phyloP scores from a whole-genome alignment of 1,140 invertebrate species.

The Neodiprion virginianus region DNA sequence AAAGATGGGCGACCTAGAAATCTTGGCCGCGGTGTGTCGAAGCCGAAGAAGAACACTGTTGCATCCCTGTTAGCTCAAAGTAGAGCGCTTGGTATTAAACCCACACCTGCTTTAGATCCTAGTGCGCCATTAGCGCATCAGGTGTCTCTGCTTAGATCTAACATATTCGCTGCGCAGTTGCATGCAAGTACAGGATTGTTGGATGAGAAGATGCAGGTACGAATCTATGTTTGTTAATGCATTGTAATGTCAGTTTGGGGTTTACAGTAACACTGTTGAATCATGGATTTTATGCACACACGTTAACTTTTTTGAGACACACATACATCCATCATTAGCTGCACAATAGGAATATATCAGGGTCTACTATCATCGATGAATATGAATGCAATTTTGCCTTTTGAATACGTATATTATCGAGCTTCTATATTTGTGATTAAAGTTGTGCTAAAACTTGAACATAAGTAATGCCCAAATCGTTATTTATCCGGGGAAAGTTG shows the following conservation, averaged over 20 bases:
- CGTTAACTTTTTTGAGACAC: no score
- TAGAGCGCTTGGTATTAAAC: constrained; percentile 76
- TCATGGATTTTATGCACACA: no score
- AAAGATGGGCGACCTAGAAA: constrained; percentile 81
- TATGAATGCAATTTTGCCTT: no score
- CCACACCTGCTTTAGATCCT: constrained; percentile 65
- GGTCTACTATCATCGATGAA: no score
- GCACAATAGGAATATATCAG: no score
- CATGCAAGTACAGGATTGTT: constrained; percentile 59
- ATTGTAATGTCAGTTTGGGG: no score
- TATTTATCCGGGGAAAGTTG: neutral
- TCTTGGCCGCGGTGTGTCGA: constrained; percentile 82
- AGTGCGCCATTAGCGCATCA: constrained; percentile 66
- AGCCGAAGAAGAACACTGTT: constrained; percentile 91
- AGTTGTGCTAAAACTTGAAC: no score
- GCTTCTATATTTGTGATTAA: no score
- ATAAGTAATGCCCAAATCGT: no score
- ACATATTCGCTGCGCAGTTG: constrained; percentile 66
- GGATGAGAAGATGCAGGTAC: constrained; percentile 60
- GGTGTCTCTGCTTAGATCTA: constrained; percentile 67
- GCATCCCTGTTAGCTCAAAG: constrained; percentile 85
- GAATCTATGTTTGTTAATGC: neutral
- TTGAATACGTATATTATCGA: no score
- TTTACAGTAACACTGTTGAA: no score
- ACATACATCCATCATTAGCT: no score